Evolutionary conservation across 2,797 vertebrate genomes (phyloP).

Genomic region (Xenopus petersii): DNA sequence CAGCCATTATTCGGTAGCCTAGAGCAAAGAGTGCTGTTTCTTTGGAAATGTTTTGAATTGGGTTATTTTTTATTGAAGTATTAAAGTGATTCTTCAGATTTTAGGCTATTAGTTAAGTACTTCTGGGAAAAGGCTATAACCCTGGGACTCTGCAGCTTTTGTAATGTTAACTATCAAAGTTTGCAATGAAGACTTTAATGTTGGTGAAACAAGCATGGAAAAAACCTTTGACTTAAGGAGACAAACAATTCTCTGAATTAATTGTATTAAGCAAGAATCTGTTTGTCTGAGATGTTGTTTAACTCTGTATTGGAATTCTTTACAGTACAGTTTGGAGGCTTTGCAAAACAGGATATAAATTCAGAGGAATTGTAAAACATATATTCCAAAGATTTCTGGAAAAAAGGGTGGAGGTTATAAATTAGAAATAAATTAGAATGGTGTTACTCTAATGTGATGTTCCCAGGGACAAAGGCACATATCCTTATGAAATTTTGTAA

Average conservation of each 20-base stretch:
- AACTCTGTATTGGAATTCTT: background rate
- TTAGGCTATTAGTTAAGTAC: slow-evolving; percentile 92
- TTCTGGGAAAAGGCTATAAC: slow-evolving; percentile 78
- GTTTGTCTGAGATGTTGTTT: slow-evolving; percentile 10
- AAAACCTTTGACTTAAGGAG: slow-evolving; percentile 55
- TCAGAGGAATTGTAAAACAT: too few species aligned
- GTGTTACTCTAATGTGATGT: too few species aligned
- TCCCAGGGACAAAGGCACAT: too few species aligned
- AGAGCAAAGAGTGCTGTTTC: slow-evolving; percentile 86
- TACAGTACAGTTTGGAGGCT: background rate
- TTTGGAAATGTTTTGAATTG: slow-evolving; percentile 95
- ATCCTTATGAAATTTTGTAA: too few species aligned
- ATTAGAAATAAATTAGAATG: too few species aligned
- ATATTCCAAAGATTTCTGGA: too few species aligned
- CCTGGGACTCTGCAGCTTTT: slow-evolving; percentile 69
- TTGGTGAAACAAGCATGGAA: slow-evolving; percentile 58
- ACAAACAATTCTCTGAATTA: slow-evolving; percentile 58
- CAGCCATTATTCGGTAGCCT: slow-evolving; percentile 92
- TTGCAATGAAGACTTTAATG: slow-evolving; percentile 67
- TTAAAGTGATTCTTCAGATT: slow-evolving; percentile 99
- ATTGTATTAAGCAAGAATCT: slow-evolving; percentile 61
- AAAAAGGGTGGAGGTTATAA: too few species aligned
- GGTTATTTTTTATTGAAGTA: slow-evolving; percentile 99
- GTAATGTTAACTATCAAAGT: slow-evolving; percentile 65
- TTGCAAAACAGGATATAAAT: too few species aligned